These are phyloP conservation scores for Ranitomeya variabilis DNA, from an alignment of 2,113 vertebrate genomes.

Conservation along the genomic window DNA sequence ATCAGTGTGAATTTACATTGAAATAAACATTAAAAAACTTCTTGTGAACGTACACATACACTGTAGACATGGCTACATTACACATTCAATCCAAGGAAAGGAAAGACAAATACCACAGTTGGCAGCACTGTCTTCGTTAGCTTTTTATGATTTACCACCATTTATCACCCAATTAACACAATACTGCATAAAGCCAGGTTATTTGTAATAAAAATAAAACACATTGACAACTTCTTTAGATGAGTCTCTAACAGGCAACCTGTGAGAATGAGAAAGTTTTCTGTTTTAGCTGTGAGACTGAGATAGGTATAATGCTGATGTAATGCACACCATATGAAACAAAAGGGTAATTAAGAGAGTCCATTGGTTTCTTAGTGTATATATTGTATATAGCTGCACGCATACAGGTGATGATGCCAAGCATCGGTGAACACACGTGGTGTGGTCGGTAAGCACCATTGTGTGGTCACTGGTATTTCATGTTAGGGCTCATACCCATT, in stretches of 20 bases:
- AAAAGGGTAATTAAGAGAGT: not conserved
- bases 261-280: conserved; percentile 6
- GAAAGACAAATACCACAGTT: not conserved
- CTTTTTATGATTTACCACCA: conserved; percentile 14
- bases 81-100: not conserved
- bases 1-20: no score
- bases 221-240: conserved; percentile 30
- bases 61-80: not conserved
- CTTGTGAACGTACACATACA: not conserved
- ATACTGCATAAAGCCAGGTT: conserved; percentile 24
- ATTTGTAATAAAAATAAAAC: conserved; percentile 43
- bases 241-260: conserved; percentile 26
- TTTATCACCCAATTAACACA: conserved; percentile 51
- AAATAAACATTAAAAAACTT: no score
- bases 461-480: no score
- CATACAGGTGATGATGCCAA: no score
- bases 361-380: not conserved
- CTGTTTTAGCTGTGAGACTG: conserved; percentile 7
- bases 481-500: no score
- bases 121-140: not conserved
- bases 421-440: no score
- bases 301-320: not conserved
- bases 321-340: not conserved
- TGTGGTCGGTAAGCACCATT: no score
- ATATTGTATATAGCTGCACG: no score